Evolutionary conservation across 2,888 invertebrate genomes (phyloP).

Genomic region (Eupithecia insigniata): DNA sequence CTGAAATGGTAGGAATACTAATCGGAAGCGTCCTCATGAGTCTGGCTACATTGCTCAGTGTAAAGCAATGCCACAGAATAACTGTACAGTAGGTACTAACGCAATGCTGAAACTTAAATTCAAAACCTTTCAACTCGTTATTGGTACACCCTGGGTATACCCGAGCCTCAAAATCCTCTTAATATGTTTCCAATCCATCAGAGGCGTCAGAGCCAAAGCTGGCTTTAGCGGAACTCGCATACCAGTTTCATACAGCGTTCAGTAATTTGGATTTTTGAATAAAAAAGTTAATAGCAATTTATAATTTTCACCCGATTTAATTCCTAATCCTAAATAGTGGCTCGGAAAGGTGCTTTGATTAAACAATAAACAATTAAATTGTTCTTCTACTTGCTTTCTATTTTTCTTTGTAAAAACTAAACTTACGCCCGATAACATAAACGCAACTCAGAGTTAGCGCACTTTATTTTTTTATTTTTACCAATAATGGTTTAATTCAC

Average conservation of each 20-base stretch:
- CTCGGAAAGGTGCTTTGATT: neutral
- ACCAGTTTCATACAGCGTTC: neutral
- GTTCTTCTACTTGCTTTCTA: no score
- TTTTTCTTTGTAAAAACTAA: neutral
- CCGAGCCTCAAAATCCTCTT: neutral
- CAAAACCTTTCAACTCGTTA: neutral
- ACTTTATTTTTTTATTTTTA: no score
- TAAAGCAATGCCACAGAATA: no score
- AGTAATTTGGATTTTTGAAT: neutral
- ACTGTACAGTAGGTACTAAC: no score
- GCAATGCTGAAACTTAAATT: neutral
- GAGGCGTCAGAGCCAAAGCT: neutral
- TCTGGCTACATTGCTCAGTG: no score
- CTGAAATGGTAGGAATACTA: neutral
- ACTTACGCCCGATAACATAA: no score
- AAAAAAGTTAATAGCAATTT: neutral
- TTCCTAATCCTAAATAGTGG: neutral
- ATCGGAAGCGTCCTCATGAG: neutral
- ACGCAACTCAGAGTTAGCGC: neutral
- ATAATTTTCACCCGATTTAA: neutral
- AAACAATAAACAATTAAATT: neutral
- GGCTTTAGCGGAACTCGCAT: neutral
- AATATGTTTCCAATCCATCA: constrained; percentile 2
- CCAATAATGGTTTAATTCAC: no score
- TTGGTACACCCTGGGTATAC: neutral